phyloP scores from a whole-genome alignment of 2,888 invertebrate genomes.

The Hedychridium roseum region DNA sequence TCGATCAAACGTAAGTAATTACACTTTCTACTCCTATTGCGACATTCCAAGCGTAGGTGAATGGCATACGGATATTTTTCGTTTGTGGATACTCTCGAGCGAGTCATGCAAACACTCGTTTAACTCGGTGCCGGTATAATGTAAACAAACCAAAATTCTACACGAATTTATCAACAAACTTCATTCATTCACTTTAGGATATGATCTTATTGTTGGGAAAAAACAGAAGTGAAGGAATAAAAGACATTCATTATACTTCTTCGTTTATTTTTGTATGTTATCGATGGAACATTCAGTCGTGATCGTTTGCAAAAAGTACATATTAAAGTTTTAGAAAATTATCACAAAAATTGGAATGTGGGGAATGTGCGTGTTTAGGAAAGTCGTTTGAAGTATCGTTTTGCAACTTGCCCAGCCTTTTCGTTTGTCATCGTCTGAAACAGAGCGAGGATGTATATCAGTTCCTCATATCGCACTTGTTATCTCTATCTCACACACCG shows the following conservation, averaged over 20 bases:
- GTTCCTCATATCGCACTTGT: no score
- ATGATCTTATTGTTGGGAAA: no score
- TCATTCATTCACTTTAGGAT: neutral
- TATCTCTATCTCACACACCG: no score
- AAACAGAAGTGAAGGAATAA: neutral
- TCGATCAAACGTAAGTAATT: conserved; percentile 76
- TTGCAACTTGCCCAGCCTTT: conserved; percentile 65
- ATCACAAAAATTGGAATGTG: no score
- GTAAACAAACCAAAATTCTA: neutral
- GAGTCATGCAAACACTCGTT: no score
- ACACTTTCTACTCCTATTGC: neutral
- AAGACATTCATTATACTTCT: neutral
- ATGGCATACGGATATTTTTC: neutral
- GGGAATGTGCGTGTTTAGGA: no score
- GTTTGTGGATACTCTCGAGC: no score
- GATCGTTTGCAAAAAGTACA: neutral
- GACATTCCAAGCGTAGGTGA: neutral
- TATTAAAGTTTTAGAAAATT: neutral
- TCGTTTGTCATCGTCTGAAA: conserved; percentile 71
- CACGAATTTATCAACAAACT: neutral
- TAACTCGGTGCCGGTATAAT: no score
- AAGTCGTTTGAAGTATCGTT: conserved; percentile 68
- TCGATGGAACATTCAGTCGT: neutral
- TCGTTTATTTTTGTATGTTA: neutral
- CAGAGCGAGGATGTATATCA: no score